Conservation (phyloP, 2,113 vertebrate genomes). For the pig (Sus scrofa) region DNA sequence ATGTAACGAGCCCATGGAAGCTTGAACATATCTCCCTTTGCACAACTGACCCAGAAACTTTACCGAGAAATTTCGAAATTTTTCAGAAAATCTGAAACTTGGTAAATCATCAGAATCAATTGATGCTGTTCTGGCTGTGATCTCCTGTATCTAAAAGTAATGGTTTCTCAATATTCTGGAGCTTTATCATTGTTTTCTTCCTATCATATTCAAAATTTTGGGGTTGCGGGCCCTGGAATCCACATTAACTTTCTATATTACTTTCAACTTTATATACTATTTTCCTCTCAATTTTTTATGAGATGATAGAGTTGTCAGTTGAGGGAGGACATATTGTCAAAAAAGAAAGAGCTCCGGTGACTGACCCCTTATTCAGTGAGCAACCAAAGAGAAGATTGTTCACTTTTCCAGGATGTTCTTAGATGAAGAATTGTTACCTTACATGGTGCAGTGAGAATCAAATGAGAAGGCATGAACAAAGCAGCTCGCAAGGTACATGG, state of each 20-base stretch:
- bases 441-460: background rate
- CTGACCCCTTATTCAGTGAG: background rate
- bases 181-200: background rate
- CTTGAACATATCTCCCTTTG: background rate
- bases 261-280: background rate
- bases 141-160: conserved; percentile 28
- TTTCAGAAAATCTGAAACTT: conserved; percentile 27
- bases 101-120: background rate
- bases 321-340: background rate
- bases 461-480: background rate
- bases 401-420: conserved; percentile 9
- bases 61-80: background rate
- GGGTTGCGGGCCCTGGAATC: background rate
- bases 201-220: background rate
- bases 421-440: background rate
- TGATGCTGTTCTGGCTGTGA: background rate
- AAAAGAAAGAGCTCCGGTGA: background rate
- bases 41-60: background rate
- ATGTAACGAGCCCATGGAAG: background rate
- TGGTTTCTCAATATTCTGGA: conserved; percentile 43
- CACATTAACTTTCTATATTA: background rate
- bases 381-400: background rate
- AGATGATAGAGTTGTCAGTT: background rate
- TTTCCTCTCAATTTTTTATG: background rate
- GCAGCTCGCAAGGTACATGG: background rate